A percentile compares a stretch with the other conserved stretches of the same genome.
Evolutionary conservation across 2,113 vertebrate species (phyloP).

Genomic region (Phalacrocorax brasilianus): DNA sequence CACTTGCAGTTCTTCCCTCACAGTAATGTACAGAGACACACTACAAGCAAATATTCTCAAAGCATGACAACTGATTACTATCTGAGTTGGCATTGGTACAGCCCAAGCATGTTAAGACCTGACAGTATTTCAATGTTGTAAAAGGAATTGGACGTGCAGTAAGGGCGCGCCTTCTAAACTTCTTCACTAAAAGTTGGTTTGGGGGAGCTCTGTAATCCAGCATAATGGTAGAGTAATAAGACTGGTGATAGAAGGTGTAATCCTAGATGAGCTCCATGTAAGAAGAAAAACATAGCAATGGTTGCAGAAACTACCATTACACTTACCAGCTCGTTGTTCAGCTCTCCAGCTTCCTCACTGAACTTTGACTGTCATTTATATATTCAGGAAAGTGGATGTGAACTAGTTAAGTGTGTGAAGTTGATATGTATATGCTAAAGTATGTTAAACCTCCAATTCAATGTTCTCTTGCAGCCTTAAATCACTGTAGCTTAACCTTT

Average conservation of each 20-base stretch:
- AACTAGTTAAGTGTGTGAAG: not conserved
- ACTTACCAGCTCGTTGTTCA: not conserved
- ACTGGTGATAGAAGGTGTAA: not conserved
- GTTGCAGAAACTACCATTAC: not conserved
- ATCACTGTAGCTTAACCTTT: not conserved
- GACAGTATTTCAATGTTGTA: not conserved
- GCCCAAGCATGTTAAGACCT: not conserved
- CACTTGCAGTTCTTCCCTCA: not conserved
- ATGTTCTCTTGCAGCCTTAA: not conserved
- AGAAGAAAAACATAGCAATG: not conserved
- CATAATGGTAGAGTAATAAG: not conserved
- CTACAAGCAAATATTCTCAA: constrained; percentile 12
- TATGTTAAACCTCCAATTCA: not conserved
- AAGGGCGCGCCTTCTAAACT: not conserved
- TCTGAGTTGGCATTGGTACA: not conserved
- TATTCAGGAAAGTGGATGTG: not conserved
- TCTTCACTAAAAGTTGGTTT: not conserved
- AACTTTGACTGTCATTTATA: not conserved
- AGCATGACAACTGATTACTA: constrained; percentile 5
- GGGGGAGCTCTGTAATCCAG: not conserved
- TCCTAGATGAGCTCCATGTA: not conserved
- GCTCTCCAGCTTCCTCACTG: not conserved
- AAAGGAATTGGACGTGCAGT: not conserved
- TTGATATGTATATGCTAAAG: not conserved
- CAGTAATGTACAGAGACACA: not conserved